phyloP scores from a whole-genome alignment of 2,888 invertebrate genomes.

The Salticus scenicus region DNA sequence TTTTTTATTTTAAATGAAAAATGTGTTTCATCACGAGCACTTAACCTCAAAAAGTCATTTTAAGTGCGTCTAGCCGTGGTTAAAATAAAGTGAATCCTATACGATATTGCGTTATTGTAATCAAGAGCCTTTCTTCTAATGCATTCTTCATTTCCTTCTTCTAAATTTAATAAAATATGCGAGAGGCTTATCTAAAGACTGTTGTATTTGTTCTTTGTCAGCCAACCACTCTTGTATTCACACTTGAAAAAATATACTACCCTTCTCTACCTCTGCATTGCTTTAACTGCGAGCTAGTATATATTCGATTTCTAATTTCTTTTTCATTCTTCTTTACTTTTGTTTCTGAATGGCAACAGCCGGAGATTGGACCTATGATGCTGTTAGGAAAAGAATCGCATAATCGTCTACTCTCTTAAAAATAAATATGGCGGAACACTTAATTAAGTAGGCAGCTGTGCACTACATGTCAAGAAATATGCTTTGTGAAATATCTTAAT shows the following conservation, averaged over 20 bases:
- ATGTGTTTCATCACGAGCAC: too few relatives aligned
- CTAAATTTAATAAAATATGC: conserved; percentile 17
- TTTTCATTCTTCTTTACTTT: background rate
- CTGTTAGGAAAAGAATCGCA: background rate
- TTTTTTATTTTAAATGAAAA: too few relatives aligned
- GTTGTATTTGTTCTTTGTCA: background rate
- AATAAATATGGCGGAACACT: conserved; percentile 13
- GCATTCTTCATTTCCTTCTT: background rate
- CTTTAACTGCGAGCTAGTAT: conserved; percentile 1
- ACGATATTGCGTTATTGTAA: background rate
- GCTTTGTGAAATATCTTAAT: too few relatives aligned
- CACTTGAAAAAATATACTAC: conserved; percentile 26
- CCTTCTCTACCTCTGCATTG: conserved; percentile 45
- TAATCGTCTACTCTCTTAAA: background rate
- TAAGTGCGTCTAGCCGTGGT: background rate
- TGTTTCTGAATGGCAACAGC: conserved; percentile 29
- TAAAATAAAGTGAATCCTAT: background rate
- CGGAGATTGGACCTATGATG: conserved; percentile 34
- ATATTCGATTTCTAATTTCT: conserved; percentile 33
- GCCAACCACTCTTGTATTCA: conserved; percentile 14
- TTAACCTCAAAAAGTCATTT: conserved; percentile 14
- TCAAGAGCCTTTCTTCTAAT: conserved; percentile 3
- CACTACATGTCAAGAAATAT: background rate
- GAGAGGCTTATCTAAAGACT: background rate
- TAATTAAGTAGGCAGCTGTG: conserved; percentile 11